phyloP scores from a whole-genome alignment of 2,888 invertebrate genomes.

The Agrochola lota region DNA sequence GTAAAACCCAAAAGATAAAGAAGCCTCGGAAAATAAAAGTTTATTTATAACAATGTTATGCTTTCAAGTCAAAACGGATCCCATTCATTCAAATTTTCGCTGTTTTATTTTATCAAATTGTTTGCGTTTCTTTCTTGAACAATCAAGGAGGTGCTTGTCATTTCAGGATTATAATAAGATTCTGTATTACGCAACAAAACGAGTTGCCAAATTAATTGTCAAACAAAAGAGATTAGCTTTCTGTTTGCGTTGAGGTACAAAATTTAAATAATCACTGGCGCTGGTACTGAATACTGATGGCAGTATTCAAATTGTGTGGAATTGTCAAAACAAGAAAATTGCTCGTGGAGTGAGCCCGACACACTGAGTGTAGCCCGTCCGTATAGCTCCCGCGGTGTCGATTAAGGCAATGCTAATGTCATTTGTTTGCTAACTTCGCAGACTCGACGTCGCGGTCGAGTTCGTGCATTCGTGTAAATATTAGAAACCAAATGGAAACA shows the following conservation, averaged over 20 bases:
- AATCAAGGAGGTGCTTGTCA: constrained; percentile 67
- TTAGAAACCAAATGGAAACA: constrained; percentile 75
- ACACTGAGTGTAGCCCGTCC: constrained; percentile 69
- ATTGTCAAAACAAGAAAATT: constrained; percentile 85
- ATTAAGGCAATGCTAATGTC: constrained; percentile 87
- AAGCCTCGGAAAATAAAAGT: constrained; percentile 11
- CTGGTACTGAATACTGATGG: constrained; percentile 81
- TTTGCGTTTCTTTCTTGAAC: constrained; percentile 56
- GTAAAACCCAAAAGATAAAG: constrained; percentile 19
- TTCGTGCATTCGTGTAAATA: constrained; percentile 78
- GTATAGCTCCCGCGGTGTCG: constrained; percentile 83
- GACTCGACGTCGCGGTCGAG: constrained; percentile 75
- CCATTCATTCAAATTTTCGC: constrained; percentile 42
- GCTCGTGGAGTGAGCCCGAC: constrained; percentile 74
- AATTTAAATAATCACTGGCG: constrained; percentile 84
- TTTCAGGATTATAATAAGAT: constrained; percentile 69
- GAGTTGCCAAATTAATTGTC: constrained; percentile 80
- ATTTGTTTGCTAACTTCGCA: constrained; percentile 86
- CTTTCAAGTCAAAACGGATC: constrained; percentile 46
- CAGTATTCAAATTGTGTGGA: constrained; percentile 83
- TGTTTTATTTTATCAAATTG: constrained; percentile 56
- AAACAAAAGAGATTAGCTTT: constrained; percentile 82
- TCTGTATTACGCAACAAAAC: constrained; percentile 70
- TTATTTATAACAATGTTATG: constrained; percentile 49
- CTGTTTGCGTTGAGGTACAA: constrained; percentile 80